These are phyloP conservation scores for Cephus pygmeus DNA, from an alignment of 2,888 invertebrate species.

Conservation along the genomic window DNA sequence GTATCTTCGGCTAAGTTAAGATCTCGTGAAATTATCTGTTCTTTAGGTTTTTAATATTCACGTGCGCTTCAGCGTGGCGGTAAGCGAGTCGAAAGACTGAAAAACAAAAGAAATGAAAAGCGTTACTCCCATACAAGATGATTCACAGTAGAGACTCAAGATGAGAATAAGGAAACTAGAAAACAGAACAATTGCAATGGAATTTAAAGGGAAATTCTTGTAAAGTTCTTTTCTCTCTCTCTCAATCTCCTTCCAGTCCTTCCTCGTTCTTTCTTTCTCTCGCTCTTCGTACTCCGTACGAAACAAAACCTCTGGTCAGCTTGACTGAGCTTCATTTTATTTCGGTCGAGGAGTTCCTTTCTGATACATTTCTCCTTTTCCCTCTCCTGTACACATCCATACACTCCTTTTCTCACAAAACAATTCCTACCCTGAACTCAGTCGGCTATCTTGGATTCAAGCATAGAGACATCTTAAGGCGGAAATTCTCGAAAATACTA, in stretches of 20 bases:
- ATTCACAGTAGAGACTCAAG: background rate
- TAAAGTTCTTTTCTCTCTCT: background rate
- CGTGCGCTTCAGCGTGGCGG: background rate
- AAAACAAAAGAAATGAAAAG: background rate
- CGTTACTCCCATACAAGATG: background rate
- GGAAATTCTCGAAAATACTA: background rate
- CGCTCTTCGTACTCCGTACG: background rate
- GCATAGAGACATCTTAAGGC: background rate
- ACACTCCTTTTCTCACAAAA: background rate
- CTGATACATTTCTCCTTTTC: background rate
- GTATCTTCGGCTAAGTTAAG: background rate
- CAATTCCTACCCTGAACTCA: background rate
- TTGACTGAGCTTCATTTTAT: background rate
- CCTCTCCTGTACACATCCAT: background rate
- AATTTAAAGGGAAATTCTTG: background rate
- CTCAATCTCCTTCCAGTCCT: background rate
- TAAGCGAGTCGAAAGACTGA: background rate
- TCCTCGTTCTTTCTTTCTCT: background rate
- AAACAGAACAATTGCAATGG: background rate
- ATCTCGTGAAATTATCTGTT: background rate
- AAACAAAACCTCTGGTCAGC: background rate
- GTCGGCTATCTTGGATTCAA: background rate
- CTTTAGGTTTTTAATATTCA: background rate
- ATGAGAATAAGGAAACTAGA: background rate
- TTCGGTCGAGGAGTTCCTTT: background rate